Base-by-base conservation (phyloP, 2,888 invertebrate species). In the Bombylius discolor region DNA sequence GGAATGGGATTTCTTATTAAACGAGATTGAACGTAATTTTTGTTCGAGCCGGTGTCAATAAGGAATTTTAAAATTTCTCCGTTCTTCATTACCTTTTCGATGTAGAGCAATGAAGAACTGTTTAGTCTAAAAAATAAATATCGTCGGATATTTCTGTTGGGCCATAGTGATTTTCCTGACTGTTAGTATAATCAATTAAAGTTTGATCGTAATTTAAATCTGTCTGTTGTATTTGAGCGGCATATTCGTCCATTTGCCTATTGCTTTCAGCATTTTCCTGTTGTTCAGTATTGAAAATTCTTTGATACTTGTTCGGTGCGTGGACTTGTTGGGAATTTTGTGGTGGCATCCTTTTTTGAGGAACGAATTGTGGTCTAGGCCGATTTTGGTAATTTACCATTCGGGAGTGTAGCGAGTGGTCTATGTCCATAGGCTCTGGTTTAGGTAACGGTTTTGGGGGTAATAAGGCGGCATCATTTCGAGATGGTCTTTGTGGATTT, bases 41-140 rank as follows among this genome's bases (percentile, higher is more conserved):
- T 52, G 13, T 55, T 56, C 1, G 52, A 56, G 5, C 59, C 53
- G 4, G 57, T 56, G 36, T 60, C 53, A 39, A 60, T 36, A 11
- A 55, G 42, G 14, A 59, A 54, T 55, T 56, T 58, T n/a, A 59
- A 31, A 12, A 49, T 46, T 36, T 57, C 51, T 23, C 53, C 55
- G 47, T 52, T 58, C 50, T 34, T 36, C 52, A 36, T 42, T 33
- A 13, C 47, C 23, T 47, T 53, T 42, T 31, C 49, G 36, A 57
- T 56, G 45, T 59, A 60, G 14, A 56, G 60, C 31, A 59, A 45
- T 32, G 55, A 59, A 48, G 60, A 60, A 53, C 51, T 12, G 4
- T 56, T 55, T 56, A 60, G 31, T 56, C 56, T 60, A 57, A 60
- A 58, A 60, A 60, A 57, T 57, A 33, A 33, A 55, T 53, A 23